phyloP scores from a whole-genome alignment of 2,797 vertebrate genomes.

The Mionectes olivaceus region DNA sequence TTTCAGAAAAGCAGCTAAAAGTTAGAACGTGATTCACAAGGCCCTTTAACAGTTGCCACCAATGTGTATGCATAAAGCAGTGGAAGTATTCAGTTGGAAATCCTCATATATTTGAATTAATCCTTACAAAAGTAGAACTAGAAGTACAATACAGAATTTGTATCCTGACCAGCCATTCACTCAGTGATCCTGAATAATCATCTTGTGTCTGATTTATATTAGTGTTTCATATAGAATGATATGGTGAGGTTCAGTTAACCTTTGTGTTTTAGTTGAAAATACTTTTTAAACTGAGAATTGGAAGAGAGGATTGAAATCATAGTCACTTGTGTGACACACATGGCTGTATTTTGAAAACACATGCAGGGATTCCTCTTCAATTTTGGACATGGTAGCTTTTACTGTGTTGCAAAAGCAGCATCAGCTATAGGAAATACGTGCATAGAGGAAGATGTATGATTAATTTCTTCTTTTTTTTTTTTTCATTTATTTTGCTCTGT shows the following conservation, averaged over 20 bases:
- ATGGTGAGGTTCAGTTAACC: not conserved
- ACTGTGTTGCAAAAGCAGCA: not conserved
- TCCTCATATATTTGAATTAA: not conserved
- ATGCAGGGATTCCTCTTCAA: not conserved
- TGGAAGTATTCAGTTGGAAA: not conserved
- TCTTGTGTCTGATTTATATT: not conserved
- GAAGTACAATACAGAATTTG: not conserved
- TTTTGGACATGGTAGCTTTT: not conserved
- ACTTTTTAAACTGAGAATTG: not conserved
- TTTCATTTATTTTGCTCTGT: not conserved
- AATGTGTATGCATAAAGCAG: not conserved
- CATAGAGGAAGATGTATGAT: not conserved
- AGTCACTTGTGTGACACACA: not conserved
- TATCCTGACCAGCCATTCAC: not conserved
- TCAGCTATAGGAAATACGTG: not conserved
- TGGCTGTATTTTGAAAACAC: not conserved
- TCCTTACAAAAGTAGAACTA: not conserved
- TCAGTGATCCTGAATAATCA: not conserved
- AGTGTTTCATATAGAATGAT: not conserved
- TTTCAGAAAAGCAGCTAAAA: not conserved
- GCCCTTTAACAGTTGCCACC: not conserved
- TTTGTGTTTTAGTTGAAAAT: not conserved
- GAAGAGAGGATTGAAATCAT: not conserved
- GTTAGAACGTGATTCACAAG: not conserved
- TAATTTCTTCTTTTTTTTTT: not conserved